Evolutionary conservation across 2,888 invertebrate species (phyloP).

Genomic region (Phyllotreta striolata): DNA sequence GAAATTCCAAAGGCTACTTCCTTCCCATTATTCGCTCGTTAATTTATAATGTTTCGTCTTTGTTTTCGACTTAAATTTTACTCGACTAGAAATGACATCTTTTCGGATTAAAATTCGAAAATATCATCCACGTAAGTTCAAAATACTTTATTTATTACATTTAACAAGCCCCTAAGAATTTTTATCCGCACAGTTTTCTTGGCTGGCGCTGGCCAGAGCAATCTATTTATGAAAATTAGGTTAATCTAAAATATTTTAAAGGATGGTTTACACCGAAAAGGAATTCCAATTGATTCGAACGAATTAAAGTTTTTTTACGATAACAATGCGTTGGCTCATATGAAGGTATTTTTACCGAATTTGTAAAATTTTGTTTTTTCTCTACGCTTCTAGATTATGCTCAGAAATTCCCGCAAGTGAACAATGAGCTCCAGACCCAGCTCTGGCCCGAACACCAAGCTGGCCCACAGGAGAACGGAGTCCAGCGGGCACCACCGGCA

Average conservation of each 20-base stretch:
- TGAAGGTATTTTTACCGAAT: slow-evolving; percentile 27
- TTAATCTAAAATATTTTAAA: slow-evolving; percentile 22
- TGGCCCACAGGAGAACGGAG: slow-evolving; percentile 55
- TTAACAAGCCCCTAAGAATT: background rate
- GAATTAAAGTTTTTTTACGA: slow-evolving; percentile 5
- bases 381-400: too few relatives aligned
- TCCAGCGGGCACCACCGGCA: slow-evolving; percentile 54
- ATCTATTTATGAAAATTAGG: slow-evolving; percentile 32
- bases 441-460: slow-evolving; percentile 49
- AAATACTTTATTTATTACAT: background rate
- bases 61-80: slow-evolving; percentile 27
- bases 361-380: slow-evolving; percentile 19
- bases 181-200: slow-evolving; percentile 9
- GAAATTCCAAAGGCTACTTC: slow-evolving; percentile 4
- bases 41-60: slow-evolving; percentile 25
- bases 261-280: too few relatives aligned
- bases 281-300: too few relatives aligned
- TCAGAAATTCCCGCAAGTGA: background rate
- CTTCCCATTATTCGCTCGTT: slow-evolving; percentile 8
- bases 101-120: slow-evolving; percentile 9
- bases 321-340: slow-evolving; percentile 2
- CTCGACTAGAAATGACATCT: slow-evolving; percentile 19
- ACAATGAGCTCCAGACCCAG: slow-evolving; percentile 53
- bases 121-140: slow-evolving; percentile 18
- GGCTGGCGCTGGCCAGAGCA: slow-evolving; percentile 1